Evolutionary conservation across 2,888 invertebrate species (phyloP).

Genomic region (Patella pellucida): DNA sequence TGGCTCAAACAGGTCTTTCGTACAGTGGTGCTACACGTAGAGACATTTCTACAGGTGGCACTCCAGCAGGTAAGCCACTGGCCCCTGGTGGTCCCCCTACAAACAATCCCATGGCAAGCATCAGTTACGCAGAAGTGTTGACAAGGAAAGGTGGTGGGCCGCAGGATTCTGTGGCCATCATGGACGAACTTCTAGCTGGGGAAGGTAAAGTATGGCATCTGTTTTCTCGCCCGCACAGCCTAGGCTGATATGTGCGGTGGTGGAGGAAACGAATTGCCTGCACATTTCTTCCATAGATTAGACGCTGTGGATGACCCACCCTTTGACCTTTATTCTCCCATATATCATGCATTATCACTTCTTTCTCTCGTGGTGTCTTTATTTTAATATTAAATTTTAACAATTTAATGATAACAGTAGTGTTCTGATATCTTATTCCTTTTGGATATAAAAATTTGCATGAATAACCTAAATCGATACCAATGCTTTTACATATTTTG

Average conservation of each 20-base stretch:
- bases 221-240: constrained; percentile 12
- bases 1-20: constrained; percentile 50
- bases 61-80: constrained; percentile 58
- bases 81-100: constrained; percentile 33
- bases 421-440: no score
- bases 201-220: constrained; percentile 49
- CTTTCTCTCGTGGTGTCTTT: no score
- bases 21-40: constrained; percentile 54
- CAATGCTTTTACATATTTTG: no score
- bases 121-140: constrained; percentile 60
- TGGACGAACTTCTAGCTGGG: constrained; percentile 49
- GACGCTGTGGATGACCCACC: no score
- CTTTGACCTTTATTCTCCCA: no score
- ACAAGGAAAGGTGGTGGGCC: constrained; percentile 55
- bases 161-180: constrained; percentile 44
- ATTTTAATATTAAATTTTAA: no score
- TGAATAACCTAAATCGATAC: no score
- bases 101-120: constrained; percentile 20
- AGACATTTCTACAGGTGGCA: constrained; percentile 25
- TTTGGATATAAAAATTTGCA: no score
- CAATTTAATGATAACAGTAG: no score
- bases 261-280: background rate
- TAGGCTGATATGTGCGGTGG: background rate
- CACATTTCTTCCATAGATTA: no score
- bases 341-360: no score